Evolutionary conservation across 2,797 vertebrate genomes (phyloP).

Genomic region (Menidia menidia): DNA sequence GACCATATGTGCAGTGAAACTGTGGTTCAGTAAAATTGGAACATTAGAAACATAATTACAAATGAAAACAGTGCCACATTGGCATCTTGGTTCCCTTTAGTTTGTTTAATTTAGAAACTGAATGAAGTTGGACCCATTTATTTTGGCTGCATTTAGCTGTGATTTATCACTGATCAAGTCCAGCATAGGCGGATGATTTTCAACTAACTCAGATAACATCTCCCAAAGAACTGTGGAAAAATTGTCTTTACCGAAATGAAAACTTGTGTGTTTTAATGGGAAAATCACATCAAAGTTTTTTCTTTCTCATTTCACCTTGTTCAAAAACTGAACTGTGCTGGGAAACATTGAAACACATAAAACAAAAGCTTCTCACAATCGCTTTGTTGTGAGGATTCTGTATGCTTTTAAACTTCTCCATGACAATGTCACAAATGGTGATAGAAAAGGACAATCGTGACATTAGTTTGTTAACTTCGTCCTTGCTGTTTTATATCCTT

Average conservation of each 20-base stretch:
- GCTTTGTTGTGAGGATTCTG: background rate
- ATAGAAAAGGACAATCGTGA: slow-evolving; percentile 1
- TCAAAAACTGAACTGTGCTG: slow-evolving; percentile 7
- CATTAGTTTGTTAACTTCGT: slow-evolving; percentile 18
- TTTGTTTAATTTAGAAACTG: slow-evolving; percentile 22
- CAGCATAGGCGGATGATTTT: slow-evolving; percentile 22
- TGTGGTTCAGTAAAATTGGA: background rate
- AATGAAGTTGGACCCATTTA: slow-evolving; percentile 32
- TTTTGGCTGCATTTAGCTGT: slow-evolving; percentile 27
- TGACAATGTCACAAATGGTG: slow-evolving; percentile 12
- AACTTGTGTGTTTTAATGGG: slow-evolving; percentile 24
- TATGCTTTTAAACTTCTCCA: slow-evolving; percentile 6
- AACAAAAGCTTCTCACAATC: slow-evolving; percentile 2
- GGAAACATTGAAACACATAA: background rate
- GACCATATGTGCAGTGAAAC: slow-evolving; percentile 7
- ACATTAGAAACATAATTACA: background rate
- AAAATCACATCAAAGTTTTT: slow-evolving; percentile 17
- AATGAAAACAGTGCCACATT: background rate
- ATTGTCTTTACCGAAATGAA: slow-evolving; percentile 20
- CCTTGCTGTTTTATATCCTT: slow-evolving; percentile 42
- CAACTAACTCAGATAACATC: slow-evolving; percentile 26
- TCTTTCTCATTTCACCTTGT: background rate
- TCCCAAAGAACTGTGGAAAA: slow-evolving; percentile 11
- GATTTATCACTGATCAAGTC: slow-evolving; percentile 24
- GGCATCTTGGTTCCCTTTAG: slow-evolving; percentile 6